A percentile compares a stretch with the other conserved stretches of the same genome.
phyloP scores from a whole-genome alignment of 2,797 vertebrate genomes.

The Benthosema pterotum region DNA sequence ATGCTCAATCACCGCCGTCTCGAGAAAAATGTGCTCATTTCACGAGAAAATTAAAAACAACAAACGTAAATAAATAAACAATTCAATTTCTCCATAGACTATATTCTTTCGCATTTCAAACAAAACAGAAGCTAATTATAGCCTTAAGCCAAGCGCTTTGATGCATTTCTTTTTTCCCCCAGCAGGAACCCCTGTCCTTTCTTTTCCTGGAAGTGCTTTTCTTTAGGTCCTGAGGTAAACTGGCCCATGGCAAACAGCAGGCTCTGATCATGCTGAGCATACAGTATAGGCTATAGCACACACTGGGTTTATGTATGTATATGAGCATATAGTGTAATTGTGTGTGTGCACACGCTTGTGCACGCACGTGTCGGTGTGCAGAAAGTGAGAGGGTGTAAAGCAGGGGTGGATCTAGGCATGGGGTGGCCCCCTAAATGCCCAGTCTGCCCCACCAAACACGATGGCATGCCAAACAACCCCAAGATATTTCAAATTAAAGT shows the following conservation, averaged over 20 bases:
- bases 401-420: too few relatives aligned
- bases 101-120: conserved; percentile 74
- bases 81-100: conserved; percentile 66
- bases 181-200: conserved; percentile 70
- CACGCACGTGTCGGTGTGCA: too few relatives aligned
- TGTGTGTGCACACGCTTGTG: neutral
- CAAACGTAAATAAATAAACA: conserved; percentile 77
- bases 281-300: conserved; percentile 34
- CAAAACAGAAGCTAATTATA: conserved; percentile 79
- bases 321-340: neutral
- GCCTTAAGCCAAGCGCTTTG: conserved; percentile 79
- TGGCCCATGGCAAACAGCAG: conserved; percentile 69
- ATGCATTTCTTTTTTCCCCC: conserved; percentile 77
- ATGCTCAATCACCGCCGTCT: conserved; percentile 9
- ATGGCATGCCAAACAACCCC: too few relatives aligned
- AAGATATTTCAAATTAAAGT: too few relatives aligned
- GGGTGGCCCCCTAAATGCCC: too few relatives aligned
- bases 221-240: conserved; percentile 75
- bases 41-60: conserved; percentile 60
- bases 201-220: conserved; percentile 80
- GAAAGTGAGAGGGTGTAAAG: too few relatives aligned
- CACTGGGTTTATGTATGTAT: conserved; percentile 5
- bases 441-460: too few relatives aligned
- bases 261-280: conserved; percentile 64
- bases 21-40: conserved; percentile 40